phyloP scores from a whole-genome alignment of 2,888 invertebrate genomes.

The Odontocolon sp. region DNA sequence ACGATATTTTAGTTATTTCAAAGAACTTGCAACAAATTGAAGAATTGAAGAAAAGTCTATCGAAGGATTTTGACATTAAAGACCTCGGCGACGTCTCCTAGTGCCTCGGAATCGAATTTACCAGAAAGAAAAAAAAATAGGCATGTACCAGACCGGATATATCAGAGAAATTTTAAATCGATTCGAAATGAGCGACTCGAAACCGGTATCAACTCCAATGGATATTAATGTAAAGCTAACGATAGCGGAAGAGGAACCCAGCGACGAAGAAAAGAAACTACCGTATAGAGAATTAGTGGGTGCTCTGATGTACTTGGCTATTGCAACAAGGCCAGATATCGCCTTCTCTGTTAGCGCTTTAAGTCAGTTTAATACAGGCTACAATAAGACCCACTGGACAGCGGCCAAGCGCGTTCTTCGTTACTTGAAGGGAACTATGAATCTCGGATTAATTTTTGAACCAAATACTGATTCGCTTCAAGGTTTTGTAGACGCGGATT shows the following conservation, averaged over 20 bases:
- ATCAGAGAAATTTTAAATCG: constrained; percentile 62
- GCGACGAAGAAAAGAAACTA: constrained; percentile 26
- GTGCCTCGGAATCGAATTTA: constrained; percentile 66
- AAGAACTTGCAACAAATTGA: constrained; percentile 42
- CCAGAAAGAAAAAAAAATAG: background rate
- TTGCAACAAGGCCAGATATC: constrained; percentile 59
- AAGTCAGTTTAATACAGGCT: constrained; percentile 51
- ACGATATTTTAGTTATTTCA: constrained; percentile 65
- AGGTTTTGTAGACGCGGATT: constrained; percentile 70
- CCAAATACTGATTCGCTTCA: constrained; percentile 29
- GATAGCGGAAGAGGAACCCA: constrained; percentile 37
- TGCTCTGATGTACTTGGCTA: constrained; percentile 58
- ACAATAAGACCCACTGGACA: constrained; percentile 61
- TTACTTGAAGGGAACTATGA: constrained; percentile 65
- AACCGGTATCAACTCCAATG: constrained; percentile 66
- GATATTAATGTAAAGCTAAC: constrained; percentile 47
- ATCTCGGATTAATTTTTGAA: constrained; percentile 60
- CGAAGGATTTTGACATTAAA: constrained; percentile 53
- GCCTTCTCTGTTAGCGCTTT: constrained; percentile 52
- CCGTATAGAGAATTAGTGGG: constrained; percentile 60
- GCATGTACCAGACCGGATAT: constrained; percentile 59
- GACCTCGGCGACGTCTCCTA: constrained; percentile 58
- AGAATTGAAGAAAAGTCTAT: constrained; percentile 35
- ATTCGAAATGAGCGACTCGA: constrained; percentile 67
- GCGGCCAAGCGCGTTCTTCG: constrained; percentile 70